phyloP scores from a whole-genome alignment of 2,888 invertebrate genomes.

The Trachelus stipa region DNA sequence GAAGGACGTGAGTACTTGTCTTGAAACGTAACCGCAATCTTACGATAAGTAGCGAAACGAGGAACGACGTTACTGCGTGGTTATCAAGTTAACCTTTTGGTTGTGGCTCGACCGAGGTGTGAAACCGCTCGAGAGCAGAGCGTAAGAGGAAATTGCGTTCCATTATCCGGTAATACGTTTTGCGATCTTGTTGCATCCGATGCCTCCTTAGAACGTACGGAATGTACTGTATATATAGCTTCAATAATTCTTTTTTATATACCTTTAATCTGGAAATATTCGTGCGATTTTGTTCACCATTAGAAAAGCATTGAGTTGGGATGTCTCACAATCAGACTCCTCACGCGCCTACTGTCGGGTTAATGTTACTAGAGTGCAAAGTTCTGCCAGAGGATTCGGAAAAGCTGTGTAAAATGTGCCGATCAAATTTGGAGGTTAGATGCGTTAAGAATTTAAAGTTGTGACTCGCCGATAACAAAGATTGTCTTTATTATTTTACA shows the following conservation, averaged over 20 bases:
- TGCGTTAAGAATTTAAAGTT: no score
- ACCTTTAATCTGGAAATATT: no score
- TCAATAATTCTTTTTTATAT: neutral
- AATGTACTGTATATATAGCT: neutral
- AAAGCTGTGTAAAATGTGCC: neutral
- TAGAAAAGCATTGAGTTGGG: no score
- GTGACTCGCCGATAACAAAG: neutral
- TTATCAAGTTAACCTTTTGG: constrained; percentile 66
- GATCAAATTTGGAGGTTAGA: neutral
- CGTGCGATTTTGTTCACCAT: no score
- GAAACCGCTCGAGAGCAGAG: constrained; percentile 66
- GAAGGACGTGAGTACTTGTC: neutral
- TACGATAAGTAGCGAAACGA: constrained; percentile 10
- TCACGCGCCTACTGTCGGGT: no score
- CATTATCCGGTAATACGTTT: constrained; percentile 59
- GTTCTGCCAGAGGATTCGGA: neutral
- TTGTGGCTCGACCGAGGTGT: constrained; percentile 51
- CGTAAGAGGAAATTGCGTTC: constrained; percentile 61
- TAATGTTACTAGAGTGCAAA: neutral
- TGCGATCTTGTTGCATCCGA: neutral
- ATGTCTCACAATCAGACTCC: no score
- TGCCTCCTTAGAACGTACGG: neutral
- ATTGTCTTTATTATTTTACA: neutral
- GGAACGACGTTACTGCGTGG: constrained; percentile 54
- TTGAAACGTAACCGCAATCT: neutral